phyloP scores from a whole-genome alignment of 2,113 vertebrate species.

The Ptilorrhoa leucosticta region DNA sequence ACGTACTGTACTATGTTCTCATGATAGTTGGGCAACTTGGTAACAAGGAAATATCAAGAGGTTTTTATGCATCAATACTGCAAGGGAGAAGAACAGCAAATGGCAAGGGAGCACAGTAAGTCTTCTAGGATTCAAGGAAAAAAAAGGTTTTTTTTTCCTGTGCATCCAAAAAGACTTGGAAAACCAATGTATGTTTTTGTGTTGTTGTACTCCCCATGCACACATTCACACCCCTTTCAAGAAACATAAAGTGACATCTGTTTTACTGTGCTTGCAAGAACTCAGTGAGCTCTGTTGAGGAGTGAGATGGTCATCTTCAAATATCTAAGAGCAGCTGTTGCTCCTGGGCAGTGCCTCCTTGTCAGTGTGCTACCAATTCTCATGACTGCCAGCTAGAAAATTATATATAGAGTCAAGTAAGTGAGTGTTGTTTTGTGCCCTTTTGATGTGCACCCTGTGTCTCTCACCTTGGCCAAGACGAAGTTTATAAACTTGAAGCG shows the following conservation, averaged over 20 bases:
- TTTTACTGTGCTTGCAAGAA: neutral
- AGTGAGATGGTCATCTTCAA: neutral
- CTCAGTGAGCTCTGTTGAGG: neutral
- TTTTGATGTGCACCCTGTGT: neutral
- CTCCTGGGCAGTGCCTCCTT: neutral
- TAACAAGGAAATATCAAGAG: neutral
- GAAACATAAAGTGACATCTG: neutral
- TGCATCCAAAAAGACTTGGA: neutral
- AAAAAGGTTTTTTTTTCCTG: accelerated
- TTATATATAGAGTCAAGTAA: neutral
- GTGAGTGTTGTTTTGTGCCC: neutral
- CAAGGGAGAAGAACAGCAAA: neutral
- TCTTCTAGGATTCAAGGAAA: neutral
- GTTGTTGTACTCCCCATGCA: accelerated
- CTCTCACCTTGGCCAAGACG: neutral
- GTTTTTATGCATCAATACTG: neutral
- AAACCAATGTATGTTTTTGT: neutral
- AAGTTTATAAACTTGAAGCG: neutral
- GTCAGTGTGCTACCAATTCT: neutral
- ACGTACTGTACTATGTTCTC: neutral
- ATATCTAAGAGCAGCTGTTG: neutral
- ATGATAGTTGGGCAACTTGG: neutral
- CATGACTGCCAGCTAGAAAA: neutral
- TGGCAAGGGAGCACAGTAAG: neutral
- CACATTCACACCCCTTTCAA: neutral